These are phyloP conservation scores for Synanthedon vespiformis DNA, from an alignment of 2,888 invertebrate genomes.

Conservation along the genomic window DNA sequence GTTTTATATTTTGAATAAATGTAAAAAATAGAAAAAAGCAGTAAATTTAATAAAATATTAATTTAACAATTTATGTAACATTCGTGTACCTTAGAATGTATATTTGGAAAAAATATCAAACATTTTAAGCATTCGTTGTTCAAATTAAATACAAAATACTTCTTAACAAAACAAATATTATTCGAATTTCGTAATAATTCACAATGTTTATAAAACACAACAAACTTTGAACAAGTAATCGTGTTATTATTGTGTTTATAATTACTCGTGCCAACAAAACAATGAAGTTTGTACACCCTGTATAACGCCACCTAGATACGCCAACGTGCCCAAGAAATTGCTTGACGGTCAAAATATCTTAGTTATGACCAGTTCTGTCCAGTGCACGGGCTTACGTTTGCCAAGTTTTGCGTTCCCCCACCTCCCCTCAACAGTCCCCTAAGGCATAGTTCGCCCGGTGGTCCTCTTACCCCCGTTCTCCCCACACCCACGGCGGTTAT, in stretches of 20 bases:
- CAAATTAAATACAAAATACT: not conserved
- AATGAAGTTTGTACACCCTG: constrained; percentile 43
- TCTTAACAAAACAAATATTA: not conserved
- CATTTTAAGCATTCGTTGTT: no score
- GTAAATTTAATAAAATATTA: no score
- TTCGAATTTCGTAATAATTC: not conserved
- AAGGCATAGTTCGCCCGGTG: constrained; percentile 35
- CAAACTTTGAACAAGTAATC: constrained; percentile 21
- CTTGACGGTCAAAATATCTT: constrained; percentile 70
- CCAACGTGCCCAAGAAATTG: constrained; percentile 58
- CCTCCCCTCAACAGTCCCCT: constrained; percentile 20
- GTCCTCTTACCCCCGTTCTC: constrained; percentile 14
- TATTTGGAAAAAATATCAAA: no score
- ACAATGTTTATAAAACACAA: not conserved
- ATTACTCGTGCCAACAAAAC: constrained; percentile 35
- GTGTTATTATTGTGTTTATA: constrained; percentile 37
- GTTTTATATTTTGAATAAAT: no score
- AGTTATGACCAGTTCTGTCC: constrained; percentile 70
- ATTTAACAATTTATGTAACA: no score
- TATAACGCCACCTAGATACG: constrained; percentile 32
- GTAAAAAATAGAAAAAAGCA: no score
- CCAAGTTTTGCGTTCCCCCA: constrained; percentile 45
- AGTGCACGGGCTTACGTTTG: constrained; percentile 60
- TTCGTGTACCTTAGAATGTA: no score
- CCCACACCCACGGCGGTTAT: constrained; percentile 38